These are phyloP conservation scores for Lipotes vexillifer DNA, from an alignment of 2,113 vertebrate genomes.

Conservation along the genomic window DNA sequence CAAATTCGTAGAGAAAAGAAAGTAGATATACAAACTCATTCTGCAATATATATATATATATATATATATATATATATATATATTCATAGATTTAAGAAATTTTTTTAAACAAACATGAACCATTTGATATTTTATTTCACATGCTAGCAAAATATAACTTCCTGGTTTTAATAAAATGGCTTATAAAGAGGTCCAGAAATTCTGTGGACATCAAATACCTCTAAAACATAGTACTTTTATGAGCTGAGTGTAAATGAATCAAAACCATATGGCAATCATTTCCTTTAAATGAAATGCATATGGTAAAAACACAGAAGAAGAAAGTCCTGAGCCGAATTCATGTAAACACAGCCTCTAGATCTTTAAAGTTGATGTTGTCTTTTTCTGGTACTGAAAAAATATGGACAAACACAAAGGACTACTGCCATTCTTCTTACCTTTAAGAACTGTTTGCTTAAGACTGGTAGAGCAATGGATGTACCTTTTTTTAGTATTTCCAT, in stretches of 20 bases:
- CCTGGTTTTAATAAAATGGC: slow-evolving; percentile 38
- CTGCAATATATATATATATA: no score
- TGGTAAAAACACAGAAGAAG: slow-evolving; percentile 40
- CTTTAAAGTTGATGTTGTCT: background rate
- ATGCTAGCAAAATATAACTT: slow-evolving; percentile 20
- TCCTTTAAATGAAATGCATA: slow-evolving; percentile 56
- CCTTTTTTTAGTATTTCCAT: background rate
- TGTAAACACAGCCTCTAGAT: background rate
- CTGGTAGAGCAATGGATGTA: background rate
- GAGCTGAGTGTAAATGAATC: slow-evolving; percentile 48
- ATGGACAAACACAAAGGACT: background rate
- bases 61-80: background rate
- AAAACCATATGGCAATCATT: slow-evolving; percentile 52
- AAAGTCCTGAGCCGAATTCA: background rate
- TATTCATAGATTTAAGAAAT: background rate
- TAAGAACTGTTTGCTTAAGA: background rate
- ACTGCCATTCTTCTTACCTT: background rate
- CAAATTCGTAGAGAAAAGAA: background rate
- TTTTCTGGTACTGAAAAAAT: background rate
- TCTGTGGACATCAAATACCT: slow-evolving; percentile 52
- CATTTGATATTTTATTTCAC: slow-evolving; percentile 29
- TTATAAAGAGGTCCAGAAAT: slow-evolving; percentile 45
- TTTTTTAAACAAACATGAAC: slow-evolving; percentile 1
- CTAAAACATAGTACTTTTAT: slow-evolving; percentile 50
- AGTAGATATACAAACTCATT: background rate